phyloP scores from a whole-genome alignment of 2,113 vertebrate species.

The Corythornis madagascariensis region DNA sequence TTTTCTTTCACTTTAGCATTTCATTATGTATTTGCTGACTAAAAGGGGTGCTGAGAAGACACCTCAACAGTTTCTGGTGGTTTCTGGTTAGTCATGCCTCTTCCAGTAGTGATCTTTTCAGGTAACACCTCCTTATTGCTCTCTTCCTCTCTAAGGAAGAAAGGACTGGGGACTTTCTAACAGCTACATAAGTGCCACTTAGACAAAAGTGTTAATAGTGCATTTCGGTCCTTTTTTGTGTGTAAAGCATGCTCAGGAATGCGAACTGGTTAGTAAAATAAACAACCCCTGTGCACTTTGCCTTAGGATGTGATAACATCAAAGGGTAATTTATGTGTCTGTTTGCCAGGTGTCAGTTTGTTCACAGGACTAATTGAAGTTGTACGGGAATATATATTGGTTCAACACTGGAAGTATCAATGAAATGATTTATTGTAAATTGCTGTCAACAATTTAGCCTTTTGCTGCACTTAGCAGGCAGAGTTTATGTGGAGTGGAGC shows the following conservation, averaged over 20 bases:
- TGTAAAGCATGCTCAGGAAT: not conserved
- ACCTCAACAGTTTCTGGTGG: not conserved
- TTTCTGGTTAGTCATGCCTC: not conserved
- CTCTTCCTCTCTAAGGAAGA: not conserved
- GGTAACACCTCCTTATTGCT: not conserved
- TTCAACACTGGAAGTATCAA: constrained; percentile 26
- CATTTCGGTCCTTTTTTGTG: not conserved
- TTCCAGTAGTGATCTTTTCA: not conserved
- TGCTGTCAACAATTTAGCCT: not conserved
- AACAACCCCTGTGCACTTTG: not conserved
- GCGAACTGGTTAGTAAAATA: constrained; percentile 11
- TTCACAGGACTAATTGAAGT: constrained; percentile 57
- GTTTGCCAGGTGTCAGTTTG: constrained; percentile 50
- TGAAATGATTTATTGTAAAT: constrained; percentile 50
- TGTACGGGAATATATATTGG: not conserved
- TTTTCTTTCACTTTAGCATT: not conserved
- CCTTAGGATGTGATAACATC: constrained; percentile 35
- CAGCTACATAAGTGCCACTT: not conserved
- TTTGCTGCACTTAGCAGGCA: constrained; percentile 14
- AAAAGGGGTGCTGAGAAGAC: not conserved
- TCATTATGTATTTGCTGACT: not conserved
- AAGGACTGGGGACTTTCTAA: not conserved
- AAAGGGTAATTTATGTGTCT: constrained; percentile 30
- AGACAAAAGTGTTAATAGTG: constrained; percentile 11
- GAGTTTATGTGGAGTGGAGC: not conserved